Percentiles rank a stretch among this genome's conserved stretches.
Conservation (phyloP, 2,888 invertebrate genomes). For the Caenorhabditis sp. region DNA sequence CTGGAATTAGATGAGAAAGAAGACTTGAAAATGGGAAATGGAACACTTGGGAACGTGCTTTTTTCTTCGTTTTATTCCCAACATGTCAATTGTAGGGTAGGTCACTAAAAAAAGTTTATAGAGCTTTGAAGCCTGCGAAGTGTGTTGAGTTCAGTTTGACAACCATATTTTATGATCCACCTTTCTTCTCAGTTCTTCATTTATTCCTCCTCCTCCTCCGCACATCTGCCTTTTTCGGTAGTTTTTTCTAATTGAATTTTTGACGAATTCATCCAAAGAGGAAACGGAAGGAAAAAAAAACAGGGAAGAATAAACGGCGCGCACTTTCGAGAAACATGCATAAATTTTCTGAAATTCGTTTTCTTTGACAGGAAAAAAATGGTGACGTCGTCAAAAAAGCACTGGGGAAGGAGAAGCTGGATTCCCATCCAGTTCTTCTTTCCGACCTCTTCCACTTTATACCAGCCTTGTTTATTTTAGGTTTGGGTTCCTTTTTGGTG, state of each 20-base stretch:
- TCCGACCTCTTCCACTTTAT: slow-evolving; percentile 14
- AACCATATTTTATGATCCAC: not conserved
- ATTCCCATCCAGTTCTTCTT: slow-evolving; percentile 45
- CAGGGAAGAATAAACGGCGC: slow-evolving; percentile 1
- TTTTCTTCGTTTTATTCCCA: not conserved
- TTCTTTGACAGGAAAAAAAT: slow-evolving; percentile 11
- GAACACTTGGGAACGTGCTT: not conserved
- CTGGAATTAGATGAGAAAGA: not conserved
- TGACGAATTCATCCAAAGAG: slow-evolving; percentile 40
- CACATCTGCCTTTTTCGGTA: not conserved
- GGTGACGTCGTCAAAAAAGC: slow-evolving; percentile 26
- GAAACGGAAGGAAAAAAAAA: slow-evolving; percentile 3
- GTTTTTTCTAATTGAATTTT: slow-evolving; percentile 37
- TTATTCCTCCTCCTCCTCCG: not conserved
- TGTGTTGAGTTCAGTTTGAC: not conserved
- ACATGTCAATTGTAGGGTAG: not conserved
- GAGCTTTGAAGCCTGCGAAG: too few species aligned
- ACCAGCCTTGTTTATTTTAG: slow-evolving; percentile 41
- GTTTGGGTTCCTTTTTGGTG: slow-evolving; percentile 40
- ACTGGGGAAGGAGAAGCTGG: not conserved
- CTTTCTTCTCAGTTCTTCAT: not conserved
- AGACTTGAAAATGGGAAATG: not conserved
- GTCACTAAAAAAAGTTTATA: too few species aligned
- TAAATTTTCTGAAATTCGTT: slow-evolving; percentile 21
- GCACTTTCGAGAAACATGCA: slow-evolving; percentile 7